A percentile compares a stretch with the other conserved stretches of the same genome.
Evolutionary conservation across 2,797 vertebrate genomes (phyloP).

Genomic region (Avahi laniger): DNA sequence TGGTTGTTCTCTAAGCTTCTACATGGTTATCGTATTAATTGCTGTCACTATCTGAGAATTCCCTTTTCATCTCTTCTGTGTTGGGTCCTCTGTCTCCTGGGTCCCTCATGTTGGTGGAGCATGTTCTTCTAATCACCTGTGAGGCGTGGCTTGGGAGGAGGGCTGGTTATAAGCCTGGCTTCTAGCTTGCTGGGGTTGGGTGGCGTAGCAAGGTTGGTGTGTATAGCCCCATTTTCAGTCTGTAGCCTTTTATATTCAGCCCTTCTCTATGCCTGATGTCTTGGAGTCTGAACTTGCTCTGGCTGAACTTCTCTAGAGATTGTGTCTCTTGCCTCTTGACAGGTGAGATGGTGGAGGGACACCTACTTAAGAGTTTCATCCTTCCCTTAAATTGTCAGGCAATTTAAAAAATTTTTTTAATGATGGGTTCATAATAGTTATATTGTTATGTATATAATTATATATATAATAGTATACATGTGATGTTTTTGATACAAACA

Average conservation of each 20-base stretch:
- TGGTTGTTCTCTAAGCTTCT: not conserved
- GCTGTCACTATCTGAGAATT: not conserved
- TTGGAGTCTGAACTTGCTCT: not conserved
- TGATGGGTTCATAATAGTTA: not conserved
- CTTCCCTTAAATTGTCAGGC: not conserved
- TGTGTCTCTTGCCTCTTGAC: not conserved
- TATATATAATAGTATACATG: not conserved
- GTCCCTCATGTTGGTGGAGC: not conserved
- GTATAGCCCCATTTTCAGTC: not conserved
- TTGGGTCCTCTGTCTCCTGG: not conserved
- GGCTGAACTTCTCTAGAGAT: not conserved
- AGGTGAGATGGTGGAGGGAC: not conserved
- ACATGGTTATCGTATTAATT: not conserved
- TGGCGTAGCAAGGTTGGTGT: not conserved
- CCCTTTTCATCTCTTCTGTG: not conserved
- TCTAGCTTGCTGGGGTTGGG: not conserved
- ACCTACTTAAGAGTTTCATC: not conserved
- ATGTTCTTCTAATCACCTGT: not conserved
- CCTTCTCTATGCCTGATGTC: not conserved
- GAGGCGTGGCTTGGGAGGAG: not conserved
- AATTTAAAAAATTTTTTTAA: not conserved
- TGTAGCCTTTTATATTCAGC: not conserved
- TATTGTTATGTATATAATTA: too few relatives aligned
- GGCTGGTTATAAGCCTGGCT: not conserved
- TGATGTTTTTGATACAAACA: not conserved